Evolutionary conservation across 2,113 vertebrate genomes (phyloP).

Genomic region (Dunckerocampus dactyliophorus): DNA sequence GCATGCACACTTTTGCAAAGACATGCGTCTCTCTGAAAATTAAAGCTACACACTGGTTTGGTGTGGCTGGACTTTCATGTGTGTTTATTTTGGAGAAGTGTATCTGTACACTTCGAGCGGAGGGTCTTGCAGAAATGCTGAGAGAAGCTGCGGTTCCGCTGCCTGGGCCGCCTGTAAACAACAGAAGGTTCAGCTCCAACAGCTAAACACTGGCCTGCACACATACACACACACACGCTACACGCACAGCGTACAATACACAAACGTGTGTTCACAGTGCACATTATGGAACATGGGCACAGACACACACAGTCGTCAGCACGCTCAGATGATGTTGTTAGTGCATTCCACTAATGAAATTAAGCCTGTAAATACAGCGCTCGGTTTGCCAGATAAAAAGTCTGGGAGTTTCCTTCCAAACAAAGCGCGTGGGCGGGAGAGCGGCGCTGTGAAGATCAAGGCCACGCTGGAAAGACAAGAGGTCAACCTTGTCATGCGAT

Average conservation of each 20-base stretch:
- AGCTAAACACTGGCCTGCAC: constrained; percentile 14
- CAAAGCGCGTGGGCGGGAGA: constrained; percentile 9
- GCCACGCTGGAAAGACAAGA: constrained; percentile 26
- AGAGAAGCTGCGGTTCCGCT: constrained; percentile 30
- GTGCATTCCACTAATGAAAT: constrained; percentile 60
- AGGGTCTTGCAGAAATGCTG: constrained; percentile 35
- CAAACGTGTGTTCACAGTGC: background rate
- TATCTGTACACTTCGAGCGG: background rate
- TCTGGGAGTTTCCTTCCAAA: constrained; percentile 42
- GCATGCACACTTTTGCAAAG: background rate
- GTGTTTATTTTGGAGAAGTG: background rate
- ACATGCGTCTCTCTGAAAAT: background rate
- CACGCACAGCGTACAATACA: constrained; percentile 1
- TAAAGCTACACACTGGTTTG: background rate
- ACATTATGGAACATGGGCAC: constrained; percentile 8
- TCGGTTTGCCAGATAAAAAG: constrained; percentile 52
- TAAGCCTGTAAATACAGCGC: constrained; percentile 51
- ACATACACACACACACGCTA: background rate
- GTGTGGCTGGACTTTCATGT: background rate
- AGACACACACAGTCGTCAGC: constrained; percentile 3
- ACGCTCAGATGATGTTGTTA: constrained; percentile 41
- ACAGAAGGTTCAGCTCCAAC: constrained; percentile 23
- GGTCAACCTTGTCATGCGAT: constrained; percentile 33
- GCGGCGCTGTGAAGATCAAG: constrained; percentile 26
- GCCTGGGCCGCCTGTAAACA: constrained; percentile 45